These are phyloP conservation scores for Lepeophtheirus salmonis DNA, from an alignment of 1,140 invertebrate species.

Conservation along the genomic window DNA sequence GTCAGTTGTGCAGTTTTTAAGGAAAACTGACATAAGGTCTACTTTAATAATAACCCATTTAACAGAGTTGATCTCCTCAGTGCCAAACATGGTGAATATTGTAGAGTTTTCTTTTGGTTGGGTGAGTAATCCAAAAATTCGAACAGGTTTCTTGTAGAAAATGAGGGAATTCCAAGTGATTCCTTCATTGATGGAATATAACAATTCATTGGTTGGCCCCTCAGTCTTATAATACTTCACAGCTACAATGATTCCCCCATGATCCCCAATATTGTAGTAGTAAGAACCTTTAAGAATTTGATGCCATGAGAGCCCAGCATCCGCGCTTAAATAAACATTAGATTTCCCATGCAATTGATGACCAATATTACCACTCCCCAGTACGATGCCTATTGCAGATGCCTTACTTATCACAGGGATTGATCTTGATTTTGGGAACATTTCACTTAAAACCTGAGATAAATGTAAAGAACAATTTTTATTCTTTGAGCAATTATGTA, in stretches of 20 bases:
- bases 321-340: conserved; percentile 55
- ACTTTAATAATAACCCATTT: conserved; percentile 65
- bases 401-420: conserved; percentile 63
- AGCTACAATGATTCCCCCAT: conserved; percentile 65
- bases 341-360: conserved; percentile 52
- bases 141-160: conserved; percentile 48
- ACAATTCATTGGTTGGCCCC: conserved; percentile 47
- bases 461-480: conserved; percentile 59
- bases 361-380: conserved; percentile 61
- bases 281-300: conserved; percentile 38
- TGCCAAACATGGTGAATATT: conserved; percentile 75
- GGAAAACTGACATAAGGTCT: conserved; percentile 21
- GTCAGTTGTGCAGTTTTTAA: conserved; percentile 40
- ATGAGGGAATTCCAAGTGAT: conserved; percentile 48
- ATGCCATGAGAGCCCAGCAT: conserved; percentile 66
- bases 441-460: conserved; percentile 57
- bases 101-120: conserved; percentile 80
- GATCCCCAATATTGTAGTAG: conserved; percentile 72
- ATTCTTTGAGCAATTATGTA: conserved; percentile 37
- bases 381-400: conserved; percentile 65
- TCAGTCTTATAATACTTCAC: conserved; percentile 51
- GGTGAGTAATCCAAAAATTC: conserved; percentile 66
- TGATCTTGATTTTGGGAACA: conserved; percentile 54
- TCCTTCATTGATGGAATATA: conserved; percentile 70
- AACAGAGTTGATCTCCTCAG: conserved; percentile 31